Conservation (phyloP, 2,113 vertebrate genomes). For the Macrotis lagotis region DNA sequence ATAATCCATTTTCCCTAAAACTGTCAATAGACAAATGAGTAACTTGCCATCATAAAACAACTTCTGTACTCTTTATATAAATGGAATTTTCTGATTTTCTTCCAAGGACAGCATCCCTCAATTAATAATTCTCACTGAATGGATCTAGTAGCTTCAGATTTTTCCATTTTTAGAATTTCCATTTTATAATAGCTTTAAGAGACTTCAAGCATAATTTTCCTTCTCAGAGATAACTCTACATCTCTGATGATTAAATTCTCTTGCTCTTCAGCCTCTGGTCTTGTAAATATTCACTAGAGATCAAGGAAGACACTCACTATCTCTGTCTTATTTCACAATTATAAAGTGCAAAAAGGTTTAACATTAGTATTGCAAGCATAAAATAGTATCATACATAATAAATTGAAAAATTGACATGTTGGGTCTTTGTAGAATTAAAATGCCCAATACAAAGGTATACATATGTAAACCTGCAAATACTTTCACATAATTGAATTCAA, state of each 20-base stretch:
- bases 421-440: slow-evolving; percentile 13
- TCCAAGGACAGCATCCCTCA: neutral
- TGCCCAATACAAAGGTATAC: slow-evolving; percentile 34
- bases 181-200: slow-evolving; percentile 36
- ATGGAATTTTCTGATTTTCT: slow-evolving; percentile 49
- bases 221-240: slow-evolving; percentile 1
- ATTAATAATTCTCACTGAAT: neutral
- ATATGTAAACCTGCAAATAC: too few relatives aligned
- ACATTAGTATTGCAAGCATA: neutral
- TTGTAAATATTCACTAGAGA: neutral
- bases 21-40: slow-evolving; percentile 50
- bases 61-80: slow-evolving; percentile 46
- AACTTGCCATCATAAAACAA: slow-evolving; percentile 16
- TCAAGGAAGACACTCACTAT: neutral
- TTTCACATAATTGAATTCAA: too few relatives aligned
- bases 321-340: slow-evolving; percentile 9
- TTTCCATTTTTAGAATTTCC: slow-evolving; percentile 50
- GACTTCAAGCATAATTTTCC: neutral
- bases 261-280: neutral
- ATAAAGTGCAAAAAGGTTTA: slow-evolving; percentile 48
- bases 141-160: neutral
- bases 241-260: slow-evolving; percentile 16
- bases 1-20: slow-evolving; percentile 41
- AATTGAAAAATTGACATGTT: neutral
- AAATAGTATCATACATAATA: slow-evolving; percentile 12